Base-by-base conservation (phyloP, 2,113 vertebrate species). In the Planiliza haematocheilus region DNA sequence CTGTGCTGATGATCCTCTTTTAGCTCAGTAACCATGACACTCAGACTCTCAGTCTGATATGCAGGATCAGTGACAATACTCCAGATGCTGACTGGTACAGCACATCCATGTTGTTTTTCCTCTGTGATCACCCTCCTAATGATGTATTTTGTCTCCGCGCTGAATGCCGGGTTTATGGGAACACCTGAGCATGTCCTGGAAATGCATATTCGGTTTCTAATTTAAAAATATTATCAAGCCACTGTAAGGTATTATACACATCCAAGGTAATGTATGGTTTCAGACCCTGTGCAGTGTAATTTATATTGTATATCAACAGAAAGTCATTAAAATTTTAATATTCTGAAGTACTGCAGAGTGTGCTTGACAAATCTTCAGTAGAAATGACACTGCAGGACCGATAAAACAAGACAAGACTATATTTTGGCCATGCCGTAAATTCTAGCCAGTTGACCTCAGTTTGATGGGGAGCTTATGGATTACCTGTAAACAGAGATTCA, bases 21-120 rank as follows among this genome's bases (percentile, higher is more conserved):
- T 86, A 90, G 82, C 86, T 88, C 75, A 51, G 88, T 86, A 88
- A 88, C 88, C 89, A 89, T 93, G 88, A 89, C 82, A 78, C 74
- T 89, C 77, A 72, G 57, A 77, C 55, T 80, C 73, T 76, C 67
- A 57, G 79, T 45, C 58, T 67, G 59, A 86, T 57, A 52, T 79
- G 70, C 60, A 62, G 69, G 66, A 69, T 81, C 59, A 50, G 64
- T 60, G 41, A 69, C 67, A 76, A 67, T 21, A 52, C 56, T 63
- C 61, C 64, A 81, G 30, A 70, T 76, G 70, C 57, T 67, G 17
- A 65, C 34, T 24, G 17, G 59, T 73, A 85, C 71, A 74, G 68
- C 39, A 82, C 68, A 57, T 51, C 55, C 37, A 48, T 18, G 60
- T 49, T 77, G 49, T 62, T 61, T 37, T 53, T 67, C 36, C 56